Percentiles rank a stretch among this genome's conserved stretches.
These are phyloP conservation scores for Callipepla californica DNA, from an alignment of 2,113 vertebrate genomes.

Conservation along the genomic window DNA sequence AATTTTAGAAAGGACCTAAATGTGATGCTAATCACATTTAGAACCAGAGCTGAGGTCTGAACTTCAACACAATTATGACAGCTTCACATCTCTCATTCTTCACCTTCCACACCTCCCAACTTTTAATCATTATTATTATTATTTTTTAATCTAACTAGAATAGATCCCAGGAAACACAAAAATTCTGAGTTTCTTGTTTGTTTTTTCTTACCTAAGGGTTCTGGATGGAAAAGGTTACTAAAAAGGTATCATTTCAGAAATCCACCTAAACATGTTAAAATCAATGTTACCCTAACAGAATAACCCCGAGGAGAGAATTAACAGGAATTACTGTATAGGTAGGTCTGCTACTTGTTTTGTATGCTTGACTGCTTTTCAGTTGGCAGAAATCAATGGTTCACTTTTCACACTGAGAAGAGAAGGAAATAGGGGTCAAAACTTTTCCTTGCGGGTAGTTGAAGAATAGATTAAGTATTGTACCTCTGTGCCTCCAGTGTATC, in stretches of 20 bases:
- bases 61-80: not conserved
- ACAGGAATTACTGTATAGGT: constrained; percentile 22
- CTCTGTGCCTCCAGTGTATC: not conserved
- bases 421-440: constrained; percentile 25
- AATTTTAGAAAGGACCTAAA: not conserved
- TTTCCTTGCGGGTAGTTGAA: not conserved
- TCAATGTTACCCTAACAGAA: constrained; percentile 51
- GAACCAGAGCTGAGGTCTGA: not conserved
- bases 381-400: constrained; percentile 68
- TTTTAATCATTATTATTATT: not conserved
- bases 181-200: constrained; percentile 29
- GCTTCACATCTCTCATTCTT: not conserved
- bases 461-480: constrained; percentile 43
- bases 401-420: constrained; percentile 16
- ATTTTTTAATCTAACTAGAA: not conserved
- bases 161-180: constrained; percentile 2
- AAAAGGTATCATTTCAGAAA: constrained; percentile 53
- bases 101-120: no score
- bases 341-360: constrained; percentile 58
- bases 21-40: not conserved
- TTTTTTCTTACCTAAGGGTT: constrained; percentile 9
- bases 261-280: constrained; percentile 35
- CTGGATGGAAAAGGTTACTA: constrained; percentile 27
- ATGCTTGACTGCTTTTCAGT: constrained; percentile 61
- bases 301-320: constrained; percentile 57